Conservation (phyloP, 2,888 invertebrate genomes). For the Argyresthia albistria region DNA sequence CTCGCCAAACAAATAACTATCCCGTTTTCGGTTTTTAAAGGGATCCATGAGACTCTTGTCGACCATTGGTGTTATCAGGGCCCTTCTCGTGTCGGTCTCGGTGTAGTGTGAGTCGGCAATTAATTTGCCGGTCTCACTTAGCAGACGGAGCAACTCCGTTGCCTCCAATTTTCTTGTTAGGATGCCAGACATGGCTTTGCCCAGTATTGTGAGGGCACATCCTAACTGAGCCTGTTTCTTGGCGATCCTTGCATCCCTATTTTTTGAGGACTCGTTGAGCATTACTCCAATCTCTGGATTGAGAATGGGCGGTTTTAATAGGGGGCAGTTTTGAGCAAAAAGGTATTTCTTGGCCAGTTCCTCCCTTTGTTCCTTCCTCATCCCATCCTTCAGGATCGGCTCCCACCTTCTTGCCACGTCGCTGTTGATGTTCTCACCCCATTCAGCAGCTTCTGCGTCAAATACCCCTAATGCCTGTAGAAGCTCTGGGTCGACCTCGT, state of each 20-base stretch:
- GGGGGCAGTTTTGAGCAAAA: too few species aligned
- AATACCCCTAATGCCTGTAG: slow-evolving; percentile 4
- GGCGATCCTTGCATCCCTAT: too few species aligned
- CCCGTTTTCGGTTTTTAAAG: background rate
- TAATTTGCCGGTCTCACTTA: too few species aligned
- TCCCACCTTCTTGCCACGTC: slow-evolving; percentile 1
- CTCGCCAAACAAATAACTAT: background rate
- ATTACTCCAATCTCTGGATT: too few species aligned
- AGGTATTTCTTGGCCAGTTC: slow-evolving; percentile 1
- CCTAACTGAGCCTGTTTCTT: background rate
- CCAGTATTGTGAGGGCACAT: background rate
- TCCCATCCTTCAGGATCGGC: slow-evolving; percentile 1
- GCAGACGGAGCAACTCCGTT: too few species aligned
- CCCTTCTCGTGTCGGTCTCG: too few species aligned
- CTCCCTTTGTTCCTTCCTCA: slow-evolving; percentile 5
- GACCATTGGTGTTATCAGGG: too few species aligned
- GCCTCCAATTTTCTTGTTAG: background rate
- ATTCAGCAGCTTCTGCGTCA: background rate
- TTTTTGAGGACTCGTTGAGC: too few species aligned
- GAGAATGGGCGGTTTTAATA: too few species aligned
- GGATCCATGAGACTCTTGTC: too few species aligned
- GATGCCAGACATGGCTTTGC: background rate
- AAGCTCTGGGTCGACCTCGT: background rate
- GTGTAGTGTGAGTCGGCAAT: too few species aligned
- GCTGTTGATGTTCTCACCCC: too few species aligned